Conservation (phyloP, 2,888 invertebrate genomes). For the Pseudoips prasinana region DNA sequence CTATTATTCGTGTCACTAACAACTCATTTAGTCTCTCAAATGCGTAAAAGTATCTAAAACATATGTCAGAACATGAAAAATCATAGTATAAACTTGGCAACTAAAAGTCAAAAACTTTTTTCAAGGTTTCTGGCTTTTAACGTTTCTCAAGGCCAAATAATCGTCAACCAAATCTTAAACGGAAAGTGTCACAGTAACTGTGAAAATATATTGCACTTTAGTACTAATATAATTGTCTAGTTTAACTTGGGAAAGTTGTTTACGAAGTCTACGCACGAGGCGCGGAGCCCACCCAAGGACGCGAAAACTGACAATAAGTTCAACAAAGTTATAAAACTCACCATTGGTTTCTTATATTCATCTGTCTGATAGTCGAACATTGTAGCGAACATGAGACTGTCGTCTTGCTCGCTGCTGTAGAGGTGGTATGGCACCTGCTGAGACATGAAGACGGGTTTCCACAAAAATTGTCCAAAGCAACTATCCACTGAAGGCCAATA, state of each 20-base stretch:
- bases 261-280: constrained; percentile 42
- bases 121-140: not conserved
- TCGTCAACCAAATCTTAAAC: not conserved
- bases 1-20: constrained; percentile 26
- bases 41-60: constrained; percentile 3
- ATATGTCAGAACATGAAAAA: not conserved
- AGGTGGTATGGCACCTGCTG: constrained; percentile 83
- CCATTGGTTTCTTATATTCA: constrained; percentile 70
- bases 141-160: not conserved
- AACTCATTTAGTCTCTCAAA: constrained; percentile 15
- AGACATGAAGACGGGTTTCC: constrained; percentile 81
- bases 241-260: constrained; percentile 54
- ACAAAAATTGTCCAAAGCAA: constrained; percentile 58
- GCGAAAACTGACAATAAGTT: constrained; percentile 15
- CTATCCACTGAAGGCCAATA: constrained; percentile 48
- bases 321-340: constrained; percentile 46
- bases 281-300: constrained; percentile 9
- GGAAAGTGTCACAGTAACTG: constrained; percentile 9
- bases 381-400: constrained; percentile 79
- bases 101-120: not conserved
- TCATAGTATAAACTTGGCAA: not conserved
- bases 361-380: constrained; percentile 79
- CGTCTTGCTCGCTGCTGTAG: constrained; percentile 75
- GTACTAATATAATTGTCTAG: constrained; percentile 26
- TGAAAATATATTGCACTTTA: constrained; percentile 23